Conservation (phyloP, 2,888 invertebrate species). For the Imbricaverruca yamaguchii region DNA sequence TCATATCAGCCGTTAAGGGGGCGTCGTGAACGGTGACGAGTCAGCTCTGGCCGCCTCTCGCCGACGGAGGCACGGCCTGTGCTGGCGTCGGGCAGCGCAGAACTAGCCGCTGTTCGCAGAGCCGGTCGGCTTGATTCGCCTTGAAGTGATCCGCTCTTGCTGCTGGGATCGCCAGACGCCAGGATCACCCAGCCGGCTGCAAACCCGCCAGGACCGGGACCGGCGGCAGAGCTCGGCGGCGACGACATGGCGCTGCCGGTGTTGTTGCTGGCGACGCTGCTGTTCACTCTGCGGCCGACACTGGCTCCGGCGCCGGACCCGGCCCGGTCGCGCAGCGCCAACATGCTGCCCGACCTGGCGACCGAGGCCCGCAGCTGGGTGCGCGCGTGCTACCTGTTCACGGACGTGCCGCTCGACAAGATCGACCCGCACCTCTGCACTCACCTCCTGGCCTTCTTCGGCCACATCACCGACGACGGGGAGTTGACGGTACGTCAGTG, state of each 20-base stretch:
- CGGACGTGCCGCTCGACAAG: neutral
- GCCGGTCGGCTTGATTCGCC: no score
- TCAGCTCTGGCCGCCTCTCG: no score
- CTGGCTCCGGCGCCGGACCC: neutral
- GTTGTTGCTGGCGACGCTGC: neutral
- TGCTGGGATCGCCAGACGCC: no score
- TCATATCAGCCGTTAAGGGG: no score
- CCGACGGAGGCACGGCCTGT: no score
- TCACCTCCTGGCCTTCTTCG: conserved; percentile 6
- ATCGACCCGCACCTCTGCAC: neutral
- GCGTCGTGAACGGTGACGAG: no score
- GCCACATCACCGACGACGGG: neutral
- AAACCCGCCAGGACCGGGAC: no score
- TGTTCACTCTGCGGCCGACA: neutral
- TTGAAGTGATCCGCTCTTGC: no score
- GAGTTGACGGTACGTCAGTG: neutral
- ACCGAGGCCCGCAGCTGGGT: neutral
- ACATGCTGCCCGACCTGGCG: neutral
- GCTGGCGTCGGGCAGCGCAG: no score
- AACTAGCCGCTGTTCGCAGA: no score
- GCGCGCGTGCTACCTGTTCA: conserved; percentile 7
- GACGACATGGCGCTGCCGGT: neutral
- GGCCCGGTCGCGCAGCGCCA: neutral
- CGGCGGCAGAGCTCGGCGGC: neutral
- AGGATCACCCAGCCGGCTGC: no score